These are phyloP conservation scores for Vipera latastei DNA, from an alignment of 2,797 vertebrate genomes.

Conservation along the genomic window DNA sequence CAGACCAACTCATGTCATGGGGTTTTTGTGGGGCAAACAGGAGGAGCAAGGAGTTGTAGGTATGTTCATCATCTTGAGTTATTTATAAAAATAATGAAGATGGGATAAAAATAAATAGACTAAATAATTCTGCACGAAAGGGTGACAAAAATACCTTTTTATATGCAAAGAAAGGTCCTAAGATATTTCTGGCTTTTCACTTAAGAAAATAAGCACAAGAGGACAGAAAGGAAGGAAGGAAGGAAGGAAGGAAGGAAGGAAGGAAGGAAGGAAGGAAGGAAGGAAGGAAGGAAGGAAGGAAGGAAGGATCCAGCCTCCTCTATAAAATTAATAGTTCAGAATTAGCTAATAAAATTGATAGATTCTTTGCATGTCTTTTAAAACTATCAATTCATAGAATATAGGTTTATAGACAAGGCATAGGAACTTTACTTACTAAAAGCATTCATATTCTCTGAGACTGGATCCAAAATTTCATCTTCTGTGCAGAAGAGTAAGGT, in stretches of 20 bases:
- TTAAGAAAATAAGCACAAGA: not conserved
- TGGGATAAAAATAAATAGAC: not conserved
- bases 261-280: no score
- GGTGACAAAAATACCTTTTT: not conserved
- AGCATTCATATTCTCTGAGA: not conserved
- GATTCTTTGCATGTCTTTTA: not conserved
- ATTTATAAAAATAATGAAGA: no score
- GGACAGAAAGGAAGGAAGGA: not conserved
- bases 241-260: no score
- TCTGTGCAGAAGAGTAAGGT: not conserved
- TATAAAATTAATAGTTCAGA: not conserved
- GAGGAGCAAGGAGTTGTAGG: no score
- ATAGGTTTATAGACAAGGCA: not conserved
- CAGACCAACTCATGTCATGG: no score
- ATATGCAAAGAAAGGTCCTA: not conserved
- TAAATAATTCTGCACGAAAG: not conserved
- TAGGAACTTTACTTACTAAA: not conserved
- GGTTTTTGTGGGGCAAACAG: no score
- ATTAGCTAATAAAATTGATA: not conserved
- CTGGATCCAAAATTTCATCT: not conserved
- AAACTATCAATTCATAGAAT: not conserved
- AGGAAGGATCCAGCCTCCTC: not conserved
- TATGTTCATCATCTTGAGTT: no score
- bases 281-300: not conserved
- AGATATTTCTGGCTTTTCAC: not conserved